Conservation (phyloP, 1,140 invertebrate species). For the Polypedilum vanderplanki region DNA sequence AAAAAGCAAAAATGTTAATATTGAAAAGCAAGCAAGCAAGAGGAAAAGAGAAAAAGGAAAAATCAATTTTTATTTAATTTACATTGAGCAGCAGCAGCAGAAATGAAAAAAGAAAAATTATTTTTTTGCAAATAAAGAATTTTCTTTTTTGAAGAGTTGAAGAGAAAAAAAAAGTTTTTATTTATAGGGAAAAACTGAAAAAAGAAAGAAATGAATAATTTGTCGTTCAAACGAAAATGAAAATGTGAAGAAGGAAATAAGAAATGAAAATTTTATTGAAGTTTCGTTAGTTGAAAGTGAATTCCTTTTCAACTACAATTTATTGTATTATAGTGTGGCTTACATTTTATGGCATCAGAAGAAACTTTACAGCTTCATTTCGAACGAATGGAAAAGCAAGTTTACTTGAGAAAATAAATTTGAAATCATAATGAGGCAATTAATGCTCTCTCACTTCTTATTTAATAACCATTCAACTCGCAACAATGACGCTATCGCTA, state of each 20-base stretch:
- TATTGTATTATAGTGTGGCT: background rate
- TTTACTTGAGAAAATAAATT: conserved; percentile 21
- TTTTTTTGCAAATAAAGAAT: background rate
- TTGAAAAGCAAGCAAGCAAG: background rate
- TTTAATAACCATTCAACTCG: too few relatives aligned
- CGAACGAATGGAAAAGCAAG: background rate
- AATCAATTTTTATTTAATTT: conserved; percentile 29
- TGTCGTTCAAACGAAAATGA: background rate
- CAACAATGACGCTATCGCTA: background rate
- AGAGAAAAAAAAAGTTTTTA: background rate
- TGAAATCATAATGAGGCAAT: conserved; percentile 23
- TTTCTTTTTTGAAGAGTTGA: background rate
- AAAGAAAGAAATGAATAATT: conserved; percentile 21
- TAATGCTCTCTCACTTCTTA: background rate
- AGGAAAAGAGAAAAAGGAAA: too few relatives aligned
- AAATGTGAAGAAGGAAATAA: conserved; percentile 11
- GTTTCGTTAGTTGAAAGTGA: background rate
- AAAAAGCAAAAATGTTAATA: background rate
- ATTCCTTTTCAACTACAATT: background rate
- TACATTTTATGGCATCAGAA: background rate
- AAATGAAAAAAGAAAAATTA: background rate
- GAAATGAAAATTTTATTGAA: conserved; percentile 28
- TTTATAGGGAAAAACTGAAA: background rate
- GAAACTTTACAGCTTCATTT: conserved; percentile 25
- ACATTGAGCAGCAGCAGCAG: background rate